phyloP scores from a whole-genome alignment of 23 tunicate genomes.

The Halocynthia aurantium region DNA sequence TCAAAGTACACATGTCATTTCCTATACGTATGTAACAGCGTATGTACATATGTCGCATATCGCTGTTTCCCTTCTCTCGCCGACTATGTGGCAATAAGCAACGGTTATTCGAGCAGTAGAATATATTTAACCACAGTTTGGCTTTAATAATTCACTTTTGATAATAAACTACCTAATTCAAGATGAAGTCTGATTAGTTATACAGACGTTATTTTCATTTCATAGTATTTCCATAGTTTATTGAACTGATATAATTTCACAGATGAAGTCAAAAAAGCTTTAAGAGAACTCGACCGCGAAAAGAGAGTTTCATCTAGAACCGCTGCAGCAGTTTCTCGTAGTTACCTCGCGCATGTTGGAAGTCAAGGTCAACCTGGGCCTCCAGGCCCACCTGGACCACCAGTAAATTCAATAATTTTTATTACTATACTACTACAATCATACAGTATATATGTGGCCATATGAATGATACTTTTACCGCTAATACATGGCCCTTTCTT shows the following conservation, averaged over 20 bases:
- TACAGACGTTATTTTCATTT: not conserved
- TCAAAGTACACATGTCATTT: too few relatives aligned
- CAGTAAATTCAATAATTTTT: not conserved
- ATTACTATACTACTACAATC: too few relatives aligned
- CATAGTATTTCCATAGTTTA: not conserved
- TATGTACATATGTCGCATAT: too few relatives aligned
- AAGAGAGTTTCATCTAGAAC: conserved; percentile 1
- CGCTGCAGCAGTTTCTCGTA: conserved; percentile 15
- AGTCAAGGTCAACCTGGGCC: conserved; percentile 38
- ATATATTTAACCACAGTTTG: too few relatives aligned
- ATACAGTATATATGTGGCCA: too few relatives aligned
- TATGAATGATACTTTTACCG: too few relatives aligned
- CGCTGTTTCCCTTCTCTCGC: not conserved
- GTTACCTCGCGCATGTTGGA: conserved; percentile 12
- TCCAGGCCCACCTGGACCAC: conserved; percentile 75
- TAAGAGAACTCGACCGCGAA: conserved; percentile 9
- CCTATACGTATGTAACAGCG: too few relatives aligned
- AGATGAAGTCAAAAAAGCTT: conserved; percentile 10
- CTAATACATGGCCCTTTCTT: not conserved
- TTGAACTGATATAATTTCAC: not conserved
- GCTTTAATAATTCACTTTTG: too few relatives aligned
- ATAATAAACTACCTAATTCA: too few relatives aligned
- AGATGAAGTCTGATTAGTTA: not conserved
- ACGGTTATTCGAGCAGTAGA: too few relatives aligned
- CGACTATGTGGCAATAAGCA: not conserved